Evolutionary conservation across 2,113 vertebrate genomes (phyloP).

Genomic region (Synodontis membranacea): DNA sequence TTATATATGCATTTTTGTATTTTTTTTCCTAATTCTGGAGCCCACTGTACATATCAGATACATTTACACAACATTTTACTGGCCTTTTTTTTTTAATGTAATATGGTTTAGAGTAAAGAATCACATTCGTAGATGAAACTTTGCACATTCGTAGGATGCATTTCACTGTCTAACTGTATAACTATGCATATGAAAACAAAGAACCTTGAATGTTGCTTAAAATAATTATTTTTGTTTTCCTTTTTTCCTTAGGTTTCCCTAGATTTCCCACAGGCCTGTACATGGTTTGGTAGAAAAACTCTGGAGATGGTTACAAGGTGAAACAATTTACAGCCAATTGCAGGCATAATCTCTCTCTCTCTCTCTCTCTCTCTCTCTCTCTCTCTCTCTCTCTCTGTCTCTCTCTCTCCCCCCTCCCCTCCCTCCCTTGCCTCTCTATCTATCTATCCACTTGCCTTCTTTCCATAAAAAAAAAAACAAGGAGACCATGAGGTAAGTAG

Average conservation of each 20-base stretch:
- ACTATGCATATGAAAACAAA: no score
- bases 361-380: not conserved
- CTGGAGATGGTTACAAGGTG: not conserved
- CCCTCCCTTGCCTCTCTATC: not conserved
- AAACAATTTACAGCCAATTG: not conserved
- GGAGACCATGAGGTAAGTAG: conserved; percentile 22
- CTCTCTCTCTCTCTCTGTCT: not conserved
- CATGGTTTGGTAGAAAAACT: not conserved
- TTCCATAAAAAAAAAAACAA: no score
- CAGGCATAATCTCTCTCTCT: not conserved
- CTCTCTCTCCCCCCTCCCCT: not conserved
- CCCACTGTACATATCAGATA: not conserved
- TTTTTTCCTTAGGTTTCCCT: not conserved
- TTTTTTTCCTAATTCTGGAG: not conserved
- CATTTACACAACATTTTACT: not conserved
- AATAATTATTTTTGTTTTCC: not conserved
- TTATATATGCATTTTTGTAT: not conserved
- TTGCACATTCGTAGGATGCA: no score
- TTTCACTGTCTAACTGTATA: no score
- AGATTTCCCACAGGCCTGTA: not conserved
- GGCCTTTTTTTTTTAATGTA: not conserved
- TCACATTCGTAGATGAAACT: no score
- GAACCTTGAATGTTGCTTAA: no score
- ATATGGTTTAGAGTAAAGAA: not conserved
- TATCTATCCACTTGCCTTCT: no score